A percentile compares a stretch with the other conserved stretches of the same genome.
Conservation (phyloP, 2,797 vertebrate species). For the Eulemur coronatus region DNA sequence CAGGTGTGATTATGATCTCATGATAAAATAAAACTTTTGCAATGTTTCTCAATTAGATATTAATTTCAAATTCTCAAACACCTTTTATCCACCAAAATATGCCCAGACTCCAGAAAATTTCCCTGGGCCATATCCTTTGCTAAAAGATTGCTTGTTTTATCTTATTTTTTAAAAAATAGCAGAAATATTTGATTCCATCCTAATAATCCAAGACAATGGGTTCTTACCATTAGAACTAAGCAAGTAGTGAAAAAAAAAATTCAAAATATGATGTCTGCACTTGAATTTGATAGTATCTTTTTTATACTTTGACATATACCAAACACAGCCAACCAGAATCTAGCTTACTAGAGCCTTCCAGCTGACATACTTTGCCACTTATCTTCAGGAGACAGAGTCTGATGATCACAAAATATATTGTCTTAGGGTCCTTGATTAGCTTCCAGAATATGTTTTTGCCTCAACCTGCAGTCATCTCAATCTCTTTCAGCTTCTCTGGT, state of each 20-base stretch:
- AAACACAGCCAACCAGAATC: background rate
- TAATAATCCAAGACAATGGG: background rate
- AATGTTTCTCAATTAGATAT: background rate
- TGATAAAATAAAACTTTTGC: background rate
- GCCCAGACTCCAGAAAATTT: background rate
- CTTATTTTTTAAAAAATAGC: background rate
- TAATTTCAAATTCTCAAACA: background rate
- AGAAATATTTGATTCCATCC: background rate
- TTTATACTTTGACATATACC: background rate
- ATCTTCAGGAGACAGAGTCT: background rate
- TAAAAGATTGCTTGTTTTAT: background rate
- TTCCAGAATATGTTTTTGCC: background rate
- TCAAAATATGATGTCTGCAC: background rate
- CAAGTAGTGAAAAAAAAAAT: background rate
- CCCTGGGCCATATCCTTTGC: background rate
- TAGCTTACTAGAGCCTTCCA: background rate
- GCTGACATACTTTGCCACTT: background rate
- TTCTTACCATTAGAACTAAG: background rate
- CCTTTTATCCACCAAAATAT: background rate
- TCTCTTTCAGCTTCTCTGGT: background rate
- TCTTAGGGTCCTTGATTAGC: background rate
- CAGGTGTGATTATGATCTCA: background rate
- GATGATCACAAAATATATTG: background rate
- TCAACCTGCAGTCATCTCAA: background rate
- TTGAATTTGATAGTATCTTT: background rate